Evolutionary conservation across 2,113 vertebrate genomes (phyloP).

Genomic region (Python bivittatus): DNA sequence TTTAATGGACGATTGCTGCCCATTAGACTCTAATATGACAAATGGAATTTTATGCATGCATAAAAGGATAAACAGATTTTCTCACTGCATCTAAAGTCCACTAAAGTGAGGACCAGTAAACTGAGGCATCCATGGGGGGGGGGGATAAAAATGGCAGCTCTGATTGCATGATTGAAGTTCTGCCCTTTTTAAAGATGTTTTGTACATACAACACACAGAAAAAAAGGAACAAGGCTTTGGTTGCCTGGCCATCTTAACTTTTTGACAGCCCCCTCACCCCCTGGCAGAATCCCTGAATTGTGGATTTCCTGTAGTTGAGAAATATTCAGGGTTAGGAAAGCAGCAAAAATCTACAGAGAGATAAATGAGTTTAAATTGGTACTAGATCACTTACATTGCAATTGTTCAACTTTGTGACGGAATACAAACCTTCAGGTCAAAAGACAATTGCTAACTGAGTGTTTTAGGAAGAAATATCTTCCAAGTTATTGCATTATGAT

Average conservation of each 20-base stretch:
- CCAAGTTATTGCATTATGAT: neutral
- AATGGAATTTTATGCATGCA: neutral
- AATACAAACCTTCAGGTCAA: conserved; percentile 5
- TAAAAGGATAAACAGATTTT: neutral
- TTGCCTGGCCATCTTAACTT: neutral
- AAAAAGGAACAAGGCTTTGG: neutral
- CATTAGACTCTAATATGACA: neutral
- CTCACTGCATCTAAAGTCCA: neutral
- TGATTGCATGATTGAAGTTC: neutral
- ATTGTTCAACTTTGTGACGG: neutral
- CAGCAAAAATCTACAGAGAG: neutral
- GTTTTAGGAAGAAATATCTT: conserved; percentile 13
- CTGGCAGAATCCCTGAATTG: neutral
- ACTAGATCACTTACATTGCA: neutral
- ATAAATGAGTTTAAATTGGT: neutral
- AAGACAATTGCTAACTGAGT: conserved; percentile 1
- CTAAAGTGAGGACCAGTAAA: neutral
- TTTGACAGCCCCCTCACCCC: neutral
- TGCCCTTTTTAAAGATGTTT: neutral
- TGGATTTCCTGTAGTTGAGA: neutral
- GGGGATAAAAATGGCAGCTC: neutral
- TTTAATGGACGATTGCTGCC: neutral
- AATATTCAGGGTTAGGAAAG: neutral
- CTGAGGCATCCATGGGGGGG: neutral
- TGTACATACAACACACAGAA: neutral